Evolutionary conservation across 2,888 invertebrate species (phyloP), one percentile per base, ranked within the genome.

Genomic region (Netelia fuscicornis): DNA sequence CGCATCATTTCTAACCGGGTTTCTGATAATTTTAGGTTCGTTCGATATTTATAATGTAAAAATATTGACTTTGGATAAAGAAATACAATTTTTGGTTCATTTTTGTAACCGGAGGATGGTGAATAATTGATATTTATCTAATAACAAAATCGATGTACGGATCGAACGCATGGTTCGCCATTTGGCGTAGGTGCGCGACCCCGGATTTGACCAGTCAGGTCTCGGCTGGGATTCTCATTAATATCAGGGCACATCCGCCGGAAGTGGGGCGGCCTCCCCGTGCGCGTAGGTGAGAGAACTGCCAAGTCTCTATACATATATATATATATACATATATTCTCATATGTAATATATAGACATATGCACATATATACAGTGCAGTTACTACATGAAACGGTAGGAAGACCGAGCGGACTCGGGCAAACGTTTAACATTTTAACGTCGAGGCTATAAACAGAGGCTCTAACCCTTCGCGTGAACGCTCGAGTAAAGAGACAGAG

Each of bases 211-310:
- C 87, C 88, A 89, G 89, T 85, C 90, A 90, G 83, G 48, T 72
- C 65, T 83, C 79, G 72, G 77, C 83, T 84, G 86, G 86, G 92
- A 92, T 93, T 93, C 92, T 89, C 91, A 93, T 92, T 93, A 85
- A 85, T 93, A 93, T 93, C 93, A 92, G 92, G 90, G 92, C 88
- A 91, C 93, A 93, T 93, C 93, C 93, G 93, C 86, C 93, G 93
- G 93, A 93, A 93, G 93, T 92, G 92, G 92, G 92, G 92, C 91
- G 91, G 91, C 20, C 17, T 10, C 91, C 90, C 91, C 90, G 79
- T 78, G 76, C 42, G 91, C 92, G 92, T 92, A 92, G 92, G 92
- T 93, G 92, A 92, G 91, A 90, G 87, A 89, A 86, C 58, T 60
- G 42, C 65, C 58, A 37, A 67, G 30, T 58, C 13, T 72, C 9